Base-by-base conservation (phyloP, 2,113 vertebrate genomes). In the Emydocephalus ijimae region DNA sequence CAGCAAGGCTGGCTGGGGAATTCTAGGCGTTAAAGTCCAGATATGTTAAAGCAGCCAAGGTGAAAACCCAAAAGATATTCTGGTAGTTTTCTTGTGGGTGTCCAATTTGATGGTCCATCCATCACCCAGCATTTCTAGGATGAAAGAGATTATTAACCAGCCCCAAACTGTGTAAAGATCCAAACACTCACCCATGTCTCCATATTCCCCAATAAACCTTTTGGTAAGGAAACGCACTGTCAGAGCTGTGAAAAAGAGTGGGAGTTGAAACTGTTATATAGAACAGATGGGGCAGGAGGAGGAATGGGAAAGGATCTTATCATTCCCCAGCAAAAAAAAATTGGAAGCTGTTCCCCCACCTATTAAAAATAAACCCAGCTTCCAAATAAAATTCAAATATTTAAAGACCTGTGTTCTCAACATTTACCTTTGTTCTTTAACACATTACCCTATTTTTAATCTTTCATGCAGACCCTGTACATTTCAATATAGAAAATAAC, bases 151-250 rank as follows among this genome's bases (percentile, higher is more conserved):
- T 8, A 81, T 81, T 43, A 21, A 39, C 69, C 69, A 39, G 69
- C 18, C 18, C 1, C 34, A 81, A 81, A 81, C 7, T 9, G 34
- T 3, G 7, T 43, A 81, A 81, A 43, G 55, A 39, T 14, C 86
- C 14, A 0, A 48, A 87, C 92, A 96, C 97, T 97, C 94, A 99
- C 98, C 98, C 64, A 98, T 98, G 87, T 98, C 97, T 93, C 98
- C 98, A 0, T 99, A 99, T 92, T 99, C 98, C 69, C 98, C 98
- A 0, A 99, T 98, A 94, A 98, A 99, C 89, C 98, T 98, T 52
- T 98, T 96, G 18, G 98, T 99, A 50, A 99, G 95, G 93, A 99
- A 98, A 54, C 98, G 98, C 87, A 99, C 98, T 0, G 98, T 98
- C 89, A 99, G 94, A 21, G 98, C 98, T 99, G 97, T 34, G 93